Base-by-base conservation (phyloP, 2,888 invertebrate species). In the Epistrophe eligans region DNA sequence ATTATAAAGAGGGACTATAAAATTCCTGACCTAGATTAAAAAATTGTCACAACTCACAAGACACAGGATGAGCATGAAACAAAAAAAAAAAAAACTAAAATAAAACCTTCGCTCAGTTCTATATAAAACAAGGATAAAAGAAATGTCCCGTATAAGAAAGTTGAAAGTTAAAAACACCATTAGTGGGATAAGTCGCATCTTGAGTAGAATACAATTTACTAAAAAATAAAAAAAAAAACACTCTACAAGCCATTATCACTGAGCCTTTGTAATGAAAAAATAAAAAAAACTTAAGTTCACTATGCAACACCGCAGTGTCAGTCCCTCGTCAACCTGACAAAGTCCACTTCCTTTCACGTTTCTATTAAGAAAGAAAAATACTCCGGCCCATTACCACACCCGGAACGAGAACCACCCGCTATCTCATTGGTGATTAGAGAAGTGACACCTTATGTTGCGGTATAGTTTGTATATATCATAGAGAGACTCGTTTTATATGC, bases 401-500 rank as follows among this genome's bases (percentile, higher is more conserved):
- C n/a, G n/a, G 24, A 24, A 24, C 24, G 24, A 32, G 32, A 35
- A 35, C 35, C 35, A 7, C 35, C 7, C 35, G 0, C 28, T 60
- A 58, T 60, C 19, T 43, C 62, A 72, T 60, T 77, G 52, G 71
- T 48, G 72, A 77, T 74, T 66, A 66, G 48, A 66, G 48, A 76
- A 66, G 62, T 79, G 79, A 79, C 79, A 80, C 74, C 80, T 84
- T 84, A 43, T 76, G 79, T 50, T 76, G 62, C 76, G 38, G 19
- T 19, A 24, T 24, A 60, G 70, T 48, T 77, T 19, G 38, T 57
- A 62, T 17, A 15, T 32, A 10, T 35, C 2, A 17, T 4, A 35
- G 38, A 32, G 35, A 58, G 35, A 58, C 35, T 35, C 9, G 17
- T n/a, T 40, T 35, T 52, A 71, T 52, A 71, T 35, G 64, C 72